These are phyloP conservation scores for Glaucopsyche alexis DNA, from an alignment of 2,888 invertebrate genomes.

Conservation along the genomic window DNA sequence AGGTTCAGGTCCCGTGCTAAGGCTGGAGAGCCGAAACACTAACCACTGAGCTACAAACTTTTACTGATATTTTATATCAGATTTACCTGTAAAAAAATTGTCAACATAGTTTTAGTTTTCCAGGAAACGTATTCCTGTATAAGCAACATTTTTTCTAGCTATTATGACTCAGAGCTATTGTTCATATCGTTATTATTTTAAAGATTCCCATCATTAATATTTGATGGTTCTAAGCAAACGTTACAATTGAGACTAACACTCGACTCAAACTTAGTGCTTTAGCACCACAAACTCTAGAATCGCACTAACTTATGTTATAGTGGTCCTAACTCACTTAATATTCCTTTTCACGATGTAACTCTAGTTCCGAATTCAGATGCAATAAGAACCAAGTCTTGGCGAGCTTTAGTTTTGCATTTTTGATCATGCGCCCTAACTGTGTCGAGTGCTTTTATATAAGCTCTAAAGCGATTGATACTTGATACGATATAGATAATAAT, in stretches of 20 bases:
- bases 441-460: slow-evolving; percentile 36
- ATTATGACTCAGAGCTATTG: background rate
- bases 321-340: slow-evolving; percentile 26
- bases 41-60: too few species aligned
- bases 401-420: slow-evolving; percentile 38
- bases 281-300: slow-evolving; percentile 14
- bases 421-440: slow-evolving; percentile 39
- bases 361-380: slow-evolving; percentile 23
- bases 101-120: too few species aligned
- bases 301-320: slow-evolving; percentile 16
- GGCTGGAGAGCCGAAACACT: too few species aligned
- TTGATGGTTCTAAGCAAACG: background rate
- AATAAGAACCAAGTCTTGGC: slow-evolving; percentile 35
- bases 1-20: too few species aligned
- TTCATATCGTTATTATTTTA: background rate
- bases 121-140: too few species aligned
- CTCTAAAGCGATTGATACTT: slow-evolving; percentile 37
- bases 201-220: background rate
- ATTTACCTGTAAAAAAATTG: too few species aligned
- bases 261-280: slow-evolving; percentile 23
- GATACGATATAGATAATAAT: slow-evolving; percentile 37
- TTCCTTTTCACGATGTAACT: slow-evolving; percentile 26
- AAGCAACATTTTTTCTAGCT: background rate
- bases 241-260: slow-evolving; percentile 21
- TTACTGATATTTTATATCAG: too few species aligned